Conservation (phyloP, 2,113 vertebrate species). For the Mustela nigripes region DNA sequence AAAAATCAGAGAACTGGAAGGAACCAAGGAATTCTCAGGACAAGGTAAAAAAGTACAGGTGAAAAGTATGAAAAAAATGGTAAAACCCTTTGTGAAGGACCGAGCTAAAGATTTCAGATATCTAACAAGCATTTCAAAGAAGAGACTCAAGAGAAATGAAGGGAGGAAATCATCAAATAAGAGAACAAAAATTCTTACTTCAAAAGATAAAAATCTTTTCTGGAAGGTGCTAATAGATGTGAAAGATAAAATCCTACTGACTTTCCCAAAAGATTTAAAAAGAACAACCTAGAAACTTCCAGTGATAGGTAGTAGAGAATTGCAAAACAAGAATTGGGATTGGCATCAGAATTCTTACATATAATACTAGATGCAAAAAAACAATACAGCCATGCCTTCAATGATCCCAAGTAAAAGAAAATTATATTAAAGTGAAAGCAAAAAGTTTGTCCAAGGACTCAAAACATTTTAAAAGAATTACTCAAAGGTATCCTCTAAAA, state of each 20-base stretch:
- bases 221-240: neutral
- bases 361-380: neutral
- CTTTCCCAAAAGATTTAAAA: slow-evolving; percentile 34
- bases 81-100: slow-evolving; percentile 2
- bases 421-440: neutral
- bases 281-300: neutral
- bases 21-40: neutral
- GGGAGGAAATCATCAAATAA: neutral
- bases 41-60: slow-evolving; percentile 13
- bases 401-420: neutral
- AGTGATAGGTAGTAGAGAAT: neutral
- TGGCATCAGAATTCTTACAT: neutral
- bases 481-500: neutral
- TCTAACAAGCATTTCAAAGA: slow-evolving; percentile 17
- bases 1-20: slow-evolving; percentile 30
- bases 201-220: slow-evolving; percentile 37
- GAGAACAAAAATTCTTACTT: neutral
- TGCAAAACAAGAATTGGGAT: neutral
- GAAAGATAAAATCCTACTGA: neutral
- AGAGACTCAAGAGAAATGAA: neutral
- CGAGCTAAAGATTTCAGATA: slow-evolving; percentile 25
- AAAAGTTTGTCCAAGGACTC: neutral
- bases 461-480: slow-evolving; percentile 31
- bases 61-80: neutral
- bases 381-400: neutral